Evolutionary conservation across 2,797 vertebrate species (phyloP), one percentile per base, ranked within the genome.

Genomic region (Pygocentrus nattereri): DNA sequence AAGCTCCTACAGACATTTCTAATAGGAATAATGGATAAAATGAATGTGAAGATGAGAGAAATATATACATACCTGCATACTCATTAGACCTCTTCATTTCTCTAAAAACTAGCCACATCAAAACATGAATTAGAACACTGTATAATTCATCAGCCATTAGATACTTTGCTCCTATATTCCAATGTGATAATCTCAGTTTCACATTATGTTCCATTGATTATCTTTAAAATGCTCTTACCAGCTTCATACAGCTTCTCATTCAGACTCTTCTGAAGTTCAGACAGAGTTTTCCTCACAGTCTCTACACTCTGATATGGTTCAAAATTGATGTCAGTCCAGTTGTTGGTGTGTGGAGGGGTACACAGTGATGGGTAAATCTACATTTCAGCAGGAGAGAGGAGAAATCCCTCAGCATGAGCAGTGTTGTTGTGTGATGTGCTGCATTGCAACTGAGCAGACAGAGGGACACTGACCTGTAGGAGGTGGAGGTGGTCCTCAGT

Each of bases 401-500:
- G 52, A 73, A 71, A 78, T 16, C 25, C 0, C 52, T 81, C 59
- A 81, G 56, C 10, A 56, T 50, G 56, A 15, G 4, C 18, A 72
- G 19, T 61, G 49, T 50, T 1, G 30, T 18, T 70, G 58, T 65
- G 54, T 71, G n/a, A 21, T 58, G 65, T 62, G 23, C 52, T 78
- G 34, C 31, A 47, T 23, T n/a, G 12, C 15, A 56, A 52, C n/a
- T 70, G 5, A 83, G 15, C 18, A 69, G 30, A 72, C 21, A 86
- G 27, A 73, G 64, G 12, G 18, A 54, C 38, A 65, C 81, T 81
- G 52, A 85, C 84, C 79, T 84, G 75, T 18, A 87, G 44, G 58
- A 88, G 70, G 19, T 76, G 84, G 21, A 85, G 16, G 49, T 84
- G 82, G 77, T 88, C 84, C n/a, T 85, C 74, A 38, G 79, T 82